phyloP scores from a whole-genome alignment of 2,888 invertebrate genomes.

The Pasiphila rectangulata region DNA sequence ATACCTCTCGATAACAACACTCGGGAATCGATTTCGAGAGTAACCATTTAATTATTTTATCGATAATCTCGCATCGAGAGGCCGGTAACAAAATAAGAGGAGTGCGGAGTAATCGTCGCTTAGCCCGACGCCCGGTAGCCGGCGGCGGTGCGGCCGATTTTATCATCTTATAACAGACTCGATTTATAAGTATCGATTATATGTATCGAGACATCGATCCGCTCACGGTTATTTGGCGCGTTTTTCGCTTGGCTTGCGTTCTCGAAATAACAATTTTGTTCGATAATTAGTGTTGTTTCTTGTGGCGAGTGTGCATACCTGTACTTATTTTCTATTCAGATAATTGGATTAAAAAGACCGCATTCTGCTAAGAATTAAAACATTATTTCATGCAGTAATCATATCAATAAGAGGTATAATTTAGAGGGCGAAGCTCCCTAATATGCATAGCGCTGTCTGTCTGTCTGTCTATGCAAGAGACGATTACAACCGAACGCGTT shows the following conservation, averaged over 20 bases:
- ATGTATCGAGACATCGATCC: constrained; percentile 72
- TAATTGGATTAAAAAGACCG: constrained; percentile 16
- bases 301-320: constrained; percentile 9
- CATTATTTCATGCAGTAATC: background rate
- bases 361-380: constrained; percentile 19
- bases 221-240: constrained; percentile 72
- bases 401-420: no score
- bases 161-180: constrained; percentile 79
- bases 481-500: no score
- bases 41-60: constrained; percentile 82
- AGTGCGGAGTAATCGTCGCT: constrained; percentile 76
- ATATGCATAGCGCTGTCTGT: no score
- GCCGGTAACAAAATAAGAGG: constrained; percentile 68
- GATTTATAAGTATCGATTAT: constrained; percentile 81
- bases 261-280: constrained; percentile 54
- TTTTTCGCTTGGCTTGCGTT: constrained; percentile 53
- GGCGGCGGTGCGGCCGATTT: constrained; percentile 74
- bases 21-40: constrained; percentile 80
- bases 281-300: constrained; percentile 48
- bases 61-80: constrained; percentile 77
- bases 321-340: constrained; percentile 6
- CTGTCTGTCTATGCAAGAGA: no score
- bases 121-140: constrained; percentile 78
- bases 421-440: no score
- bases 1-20: constrained; percentile 79